These are phyloP conservation scores for Masnerella sp. DNA, from an alignment of 2,888 invertebrate species.

Conservation along the genomic window DNA sequence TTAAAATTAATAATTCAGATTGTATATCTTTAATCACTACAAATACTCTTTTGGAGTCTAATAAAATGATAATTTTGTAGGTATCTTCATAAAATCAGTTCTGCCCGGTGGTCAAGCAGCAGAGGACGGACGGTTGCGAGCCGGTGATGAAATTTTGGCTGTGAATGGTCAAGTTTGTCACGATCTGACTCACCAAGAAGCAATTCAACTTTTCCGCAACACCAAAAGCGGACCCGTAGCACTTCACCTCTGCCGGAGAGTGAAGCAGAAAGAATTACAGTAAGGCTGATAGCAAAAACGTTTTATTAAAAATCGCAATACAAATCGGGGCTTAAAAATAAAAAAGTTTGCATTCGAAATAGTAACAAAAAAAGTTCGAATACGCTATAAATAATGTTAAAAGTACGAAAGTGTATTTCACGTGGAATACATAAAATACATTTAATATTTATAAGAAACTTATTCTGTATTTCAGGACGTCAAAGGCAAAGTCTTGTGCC, in stretches of 20 bases:
- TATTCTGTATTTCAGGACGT: slow-evolving; percentile 80
- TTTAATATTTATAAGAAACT: slow-evolving; percentile 15
- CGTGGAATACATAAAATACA: background rate
- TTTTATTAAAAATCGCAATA: too few relatives aligned
- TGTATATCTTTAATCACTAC: too few relatives aligned
- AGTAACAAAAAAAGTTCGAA: too few relatives aligned
- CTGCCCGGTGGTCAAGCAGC: slow-evolving; percentile 90
- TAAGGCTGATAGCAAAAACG: too few relatives aligned
- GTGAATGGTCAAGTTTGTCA: slow-evolving; percentile 90
- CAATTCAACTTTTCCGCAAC: slow-evolving; percentile 88
- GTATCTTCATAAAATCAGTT: slow-evolving; percentile 92
- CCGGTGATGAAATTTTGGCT: slow-evolving; percentile 90
- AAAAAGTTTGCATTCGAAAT: too few relatives aligned
- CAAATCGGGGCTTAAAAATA: too few relatives aligned
- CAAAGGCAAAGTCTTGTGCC: slow-evolving; percentile 86
- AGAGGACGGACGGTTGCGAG: slow-evolving; percentile 88
- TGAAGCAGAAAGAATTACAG: slow-evolving; percentile 76
- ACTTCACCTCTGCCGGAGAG: slow-evolving; percentile 84
- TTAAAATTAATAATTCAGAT: too few relatives aligned
- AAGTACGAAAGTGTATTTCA: background rate
- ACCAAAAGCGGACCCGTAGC: slow-evolving; percentile 88
- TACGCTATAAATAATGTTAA: background rate
- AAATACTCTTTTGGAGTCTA: background rate
- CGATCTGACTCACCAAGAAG: slow-evolving; percentile 88
- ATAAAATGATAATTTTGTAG: slow-evolving; percentile 60